phyloP scores from a whole-genome alignment of 2,113 vertebrate species.

The Plotosus lineatus region DNA sequence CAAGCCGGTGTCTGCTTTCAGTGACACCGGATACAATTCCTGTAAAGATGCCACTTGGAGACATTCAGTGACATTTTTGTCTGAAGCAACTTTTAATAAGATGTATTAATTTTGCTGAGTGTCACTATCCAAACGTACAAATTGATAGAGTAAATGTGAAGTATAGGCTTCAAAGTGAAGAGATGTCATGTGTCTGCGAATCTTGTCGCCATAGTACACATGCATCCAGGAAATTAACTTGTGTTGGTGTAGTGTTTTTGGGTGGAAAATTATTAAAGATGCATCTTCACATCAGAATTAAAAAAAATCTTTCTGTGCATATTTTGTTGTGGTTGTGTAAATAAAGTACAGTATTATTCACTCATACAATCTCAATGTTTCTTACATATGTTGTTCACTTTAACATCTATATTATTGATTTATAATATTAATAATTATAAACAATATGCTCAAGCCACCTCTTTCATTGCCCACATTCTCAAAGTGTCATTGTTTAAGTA shows the following conservation, averaged over 20 bases:
- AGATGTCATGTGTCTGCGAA: not conserved
- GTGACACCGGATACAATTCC: too few species aligned
- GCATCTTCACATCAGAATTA: not conserved
- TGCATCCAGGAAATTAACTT: not conserved
- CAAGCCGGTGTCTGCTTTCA: not conserved
- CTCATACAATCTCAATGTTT: not conserved
- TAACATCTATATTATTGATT: too few species aligned
- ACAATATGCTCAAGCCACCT: too few species aligned
- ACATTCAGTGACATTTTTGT: not conserved
- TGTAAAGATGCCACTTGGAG: not conserved
- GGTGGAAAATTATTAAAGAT: slow-evolving; percentile 12
- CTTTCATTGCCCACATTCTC: too few species aligned
- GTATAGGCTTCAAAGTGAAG: not conserved
- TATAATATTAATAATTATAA: too few species aligned
- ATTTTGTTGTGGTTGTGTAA: slow-evolving; percentile 21
- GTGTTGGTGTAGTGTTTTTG: not conserved
- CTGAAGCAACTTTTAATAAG: not conserved
- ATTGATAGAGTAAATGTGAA: not conserved
- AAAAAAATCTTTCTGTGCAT: not conserved
- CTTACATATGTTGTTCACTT: too few species aligned
- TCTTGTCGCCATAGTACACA: not conserved
- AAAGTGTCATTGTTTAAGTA: too few species aligned
- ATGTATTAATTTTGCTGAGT: not conserved
- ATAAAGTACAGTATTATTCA: slow-evolving; percentile 4
- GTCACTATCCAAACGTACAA: not conserved